A percentile compares a stretch with the other conserved stretches of the same genome.
phyloP scores from a whole-genome alignment of 2,888 invertebrate species.

The Ephialtes manifestator region DNA sequence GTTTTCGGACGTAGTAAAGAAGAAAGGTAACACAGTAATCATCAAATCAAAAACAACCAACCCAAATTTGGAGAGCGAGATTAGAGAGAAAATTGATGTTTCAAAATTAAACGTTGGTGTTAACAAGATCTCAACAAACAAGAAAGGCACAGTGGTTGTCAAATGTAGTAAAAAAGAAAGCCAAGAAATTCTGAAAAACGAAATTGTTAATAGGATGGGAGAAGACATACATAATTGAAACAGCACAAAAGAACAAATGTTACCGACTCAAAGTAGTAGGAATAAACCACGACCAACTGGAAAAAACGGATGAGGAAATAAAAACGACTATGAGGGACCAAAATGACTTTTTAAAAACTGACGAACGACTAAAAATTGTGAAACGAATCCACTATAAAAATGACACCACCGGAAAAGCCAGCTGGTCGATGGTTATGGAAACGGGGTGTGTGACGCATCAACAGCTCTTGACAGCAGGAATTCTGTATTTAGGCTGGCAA shows the following conservation, averaged over 20 bases:
- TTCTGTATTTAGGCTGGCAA: conserved; percentile 14
- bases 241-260: neutral
- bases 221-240: neutral
- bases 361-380: neutral
- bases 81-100: no score
- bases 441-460: conserved; percentile 4
- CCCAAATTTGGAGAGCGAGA: no score
- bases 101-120: no score
- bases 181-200: neutral
- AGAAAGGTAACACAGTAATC: no score
- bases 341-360: conserved; percentile 5
- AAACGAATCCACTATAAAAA: neutral
- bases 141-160: conserved; percentile 18
- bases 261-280: neutral
- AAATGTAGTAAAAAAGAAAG: conserved; percentile 19
- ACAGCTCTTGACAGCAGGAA: conserved; percentile 11
- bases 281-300: neutral
- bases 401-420: neutral
- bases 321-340: neutral
- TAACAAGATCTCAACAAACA: neutral
- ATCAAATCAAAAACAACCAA: no score
- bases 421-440: conserved; percentile 13
- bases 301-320: neutral
- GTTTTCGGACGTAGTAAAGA: no score
- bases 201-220: neutral